Evolutionary conservation across 2,797 vertebrate genomes (phyloP), one percentile per base, ranked within the genome.

Genomic region (Halcyon leucocephala): DNA sequence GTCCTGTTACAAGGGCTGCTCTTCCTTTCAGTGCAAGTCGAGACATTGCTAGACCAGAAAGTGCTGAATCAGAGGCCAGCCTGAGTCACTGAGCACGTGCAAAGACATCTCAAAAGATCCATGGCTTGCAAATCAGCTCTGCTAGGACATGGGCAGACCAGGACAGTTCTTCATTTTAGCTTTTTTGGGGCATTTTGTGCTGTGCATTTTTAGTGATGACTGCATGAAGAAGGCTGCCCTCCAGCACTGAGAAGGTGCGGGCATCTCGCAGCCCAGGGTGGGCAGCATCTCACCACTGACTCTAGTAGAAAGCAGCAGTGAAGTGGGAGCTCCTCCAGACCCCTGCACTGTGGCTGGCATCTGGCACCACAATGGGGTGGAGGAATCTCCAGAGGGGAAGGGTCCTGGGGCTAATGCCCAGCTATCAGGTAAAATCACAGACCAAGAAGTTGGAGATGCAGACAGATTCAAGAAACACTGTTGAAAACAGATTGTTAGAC

Each of bases 401-500:
- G 21, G 19, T 12, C 39, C 29, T 3, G 1, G 70, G 33, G 31
- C 11, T 61, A 16, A 35, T 7, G 8, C 31, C 37, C 79, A 46
- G 18, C 33, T 46, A 2, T 3, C 44, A 69, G 88, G 67, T 65
- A 73, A 82, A 39, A 31, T 35, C 65, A 76, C 41, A 76, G 52
- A 49, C 54, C 6, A 4, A 46, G 61, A 51, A 69, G n/a, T 0
- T 5, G 18, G 61, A 71, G 77, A 62, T 39, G 52, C 61, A 95
- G 91, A 54, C 7, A 35, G 37, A 86, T 44, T 92, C 25, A 14
- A 83, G 79, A 82, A 81, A 81, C 96, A 66, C 54, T 76, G 64
- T 82, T 73, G 82, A 58, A 72, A 97, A 87, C 89, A 93, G 73
- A 65, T 81, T 74, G 85, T 90, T 86, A 79, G 58, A 78, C 86